Evolutionary conservation across 2,888 invertebrate genomes (phyloP).

Genomic region (Hypselothyrea guttata): DNA sequence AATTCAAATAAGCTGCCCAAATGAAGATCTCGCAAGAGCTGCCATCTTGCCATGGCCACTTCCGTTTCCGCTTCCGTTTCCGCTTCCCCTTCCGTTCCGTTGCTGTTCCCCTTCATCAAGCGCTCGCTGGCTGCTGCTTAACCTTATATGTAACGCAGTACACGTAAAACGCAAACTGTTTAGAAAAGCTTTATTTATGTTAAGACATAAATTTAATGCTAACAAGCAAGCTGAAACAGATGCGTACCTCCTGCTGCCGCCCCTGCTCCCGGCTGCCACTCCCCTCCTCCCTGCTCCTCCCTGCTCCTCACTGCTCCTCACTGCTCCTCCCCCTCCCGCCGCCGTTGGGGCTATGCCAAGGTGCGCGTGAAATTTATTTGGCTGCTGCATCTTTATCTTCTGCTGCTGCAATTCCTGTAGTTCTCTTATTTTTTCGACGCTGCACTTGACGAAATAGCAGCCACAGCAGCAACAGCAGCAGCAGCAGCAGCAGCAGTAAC

Average conservation of each 20-base stretch:
- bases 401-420: slow-evolving; percentile 6
- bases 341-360: slow-evolving; percentile 29
- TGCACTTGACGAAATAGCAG: slow-evolving; percentile 61
- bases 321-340: not conserved
- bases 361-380: slow-evolving; percentile 70
- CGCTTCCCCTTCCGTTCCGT: not conserved
- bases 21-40: slow-evolving; percentile 47
- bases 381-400: slow-evolving; percentile 64
- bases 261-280: not conserved
- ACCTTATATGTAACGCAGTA: slow-evolving; percentile 24
- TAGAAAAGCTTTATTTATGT: slow-evolving; percentile 78
- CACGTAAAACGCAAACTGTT: slow-evolving; percentile 64
- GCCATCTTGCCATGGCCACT: slow-evolving; percentile 50
- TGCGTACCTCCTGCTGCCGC: slow-evolving; percentile 38
- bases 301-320: slow-evolving; percentile 1
- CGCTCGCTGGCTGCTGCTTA: not conserved
- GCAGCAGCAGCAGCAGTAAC: slow-evolving; percentile 26
- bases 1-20: slow-evolving; percentile 11
- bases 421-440: slow-evolving; percentile 28
- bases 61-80: not conserved
- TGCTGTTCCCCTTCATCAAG: not conserved
- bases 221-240: slow-evolving; percentile 64
- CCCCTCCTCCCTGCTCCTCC: not conserved
- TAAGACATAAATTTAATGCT: slow-evolving; percentile 75
- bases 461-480: slow-evolving; percentile 32